phyloP scores from a whole-genome alignment of 1,140 invertebrate species.

The Zaprionus lachaisei region DNA sequence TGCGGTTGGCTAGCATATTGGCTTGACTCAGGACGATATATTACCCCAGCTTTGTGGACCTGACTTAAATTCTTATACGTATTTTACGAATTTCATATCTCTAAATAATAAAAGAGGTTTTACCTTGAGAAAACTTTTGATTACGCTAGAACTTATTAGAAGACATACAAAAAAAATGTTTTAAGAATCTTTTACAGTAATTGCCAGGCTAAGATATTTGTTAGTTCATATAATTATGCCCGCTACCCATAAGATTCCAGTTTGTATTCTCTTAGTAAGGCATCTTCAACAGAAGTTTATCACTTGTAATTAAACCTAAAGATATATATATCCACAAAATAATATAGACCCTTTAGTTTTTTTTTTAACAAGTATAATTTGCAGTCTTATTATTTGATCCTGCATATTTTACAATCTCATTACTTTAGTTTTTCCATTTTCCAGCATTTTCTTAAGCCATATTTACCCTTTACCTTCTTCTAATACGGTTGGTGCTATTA shows the following conservation, averaged over 20 bases:
- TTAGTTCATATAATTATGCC: no score
- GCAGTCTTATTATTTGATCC: background rate
- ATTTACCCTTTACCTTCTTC: constrained; percentile 4
- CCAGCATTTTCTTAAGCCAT: background rate
- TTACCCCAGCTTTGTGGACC: background rate
- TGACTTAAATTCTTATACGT: background rate
- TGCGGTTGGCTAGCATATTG: constrained; percentile 5
- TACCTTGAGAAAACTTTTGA: background rate
- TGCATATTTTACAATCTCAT: background rate
- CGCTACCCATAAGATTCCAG: no score
- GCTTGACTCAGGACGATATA: background rate
- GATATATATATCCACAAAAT: no score
- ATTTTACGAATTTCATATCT: background rate
- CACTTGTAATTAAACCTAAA: no score
- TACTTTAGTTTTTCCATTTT: background rate
- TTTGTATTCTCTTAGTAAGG: no score
- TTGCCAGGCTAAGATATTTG: no score
- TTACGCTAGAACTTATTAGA: no score
- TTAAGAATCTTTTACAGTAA: no score
- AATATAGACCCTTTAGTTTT: no score
- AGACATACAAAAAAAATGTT: no score
- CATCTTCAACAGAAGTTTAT: no score
- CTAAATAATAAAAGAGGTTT: background rate
- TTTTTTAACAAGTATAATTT: background rate
- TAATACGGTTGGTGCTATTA: background rate